Evolutionary conservation across 2,797 vertebrate genomes (phyloP).

Genomic region (Artibeus lituratus): DNA sequence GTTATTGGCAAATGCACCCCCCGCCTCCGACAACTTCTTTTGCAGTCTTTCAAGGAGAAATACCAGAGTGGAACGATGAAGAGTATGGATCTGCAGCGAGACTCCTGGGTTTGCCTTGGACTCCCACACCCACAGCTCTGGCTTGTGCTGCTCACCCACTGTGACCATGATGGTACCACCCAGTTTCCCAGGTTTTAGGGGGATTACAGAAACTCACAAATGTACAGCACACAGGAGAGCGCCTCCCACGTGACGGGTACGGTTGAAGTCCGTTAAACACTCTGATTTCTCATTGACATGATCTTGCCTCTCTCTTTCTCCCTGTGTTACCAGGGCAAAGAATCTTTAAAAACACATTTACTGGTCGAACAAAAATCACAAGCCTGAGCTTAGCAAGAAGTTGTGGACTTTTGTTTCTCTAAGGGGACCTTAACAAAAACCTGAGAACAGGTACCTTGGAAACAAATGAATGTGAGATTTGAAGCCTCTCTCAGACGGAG

Average conservation of each 20-base stretch:
- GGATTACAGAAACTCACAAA: neutral
- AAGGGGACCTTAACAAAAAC: conserved; percentile 40
- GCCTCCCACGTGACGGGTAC: neutral
- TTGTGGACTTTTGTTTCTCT: conserved; percentile 56
- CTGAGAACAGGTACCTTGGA: conserved; percentile 48
- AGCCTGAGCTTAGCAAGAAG: conserved; percentile 18
- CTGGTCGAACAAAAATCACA: conserved; percentile 51
- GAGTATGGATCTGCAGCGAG: neutral
- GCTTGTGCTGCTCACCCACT: neutral
- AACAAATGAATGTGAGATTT: conserved; percentile 68
- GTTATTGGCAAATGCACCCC: neutral
- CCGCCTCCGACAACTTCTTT: neutral
- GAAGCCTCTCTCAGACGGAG: conserved; percentile 52
- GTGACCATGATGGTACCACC: accelerated
- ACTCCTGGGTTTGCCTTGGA: accelerated
- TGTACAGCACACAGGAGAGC: accelerated
- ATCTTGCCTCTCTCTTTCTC: neutral
- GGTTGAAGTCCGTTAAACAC: neutral
- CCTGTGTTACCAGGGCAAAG: neutral
- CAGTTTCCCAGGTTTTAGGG: accelerated
- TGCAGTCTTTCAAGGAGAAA: neutral
- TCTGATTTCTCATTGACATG: neutral
- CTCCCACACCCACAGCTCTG: neutral
- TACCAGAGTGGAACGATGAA: accelerated
- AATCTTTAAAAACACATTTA: neutral